phyloP scores from a whole-genome alignment of 2,888 invertebrate genomes.

The Hydrotaea cyrtoneurina region DNA sequence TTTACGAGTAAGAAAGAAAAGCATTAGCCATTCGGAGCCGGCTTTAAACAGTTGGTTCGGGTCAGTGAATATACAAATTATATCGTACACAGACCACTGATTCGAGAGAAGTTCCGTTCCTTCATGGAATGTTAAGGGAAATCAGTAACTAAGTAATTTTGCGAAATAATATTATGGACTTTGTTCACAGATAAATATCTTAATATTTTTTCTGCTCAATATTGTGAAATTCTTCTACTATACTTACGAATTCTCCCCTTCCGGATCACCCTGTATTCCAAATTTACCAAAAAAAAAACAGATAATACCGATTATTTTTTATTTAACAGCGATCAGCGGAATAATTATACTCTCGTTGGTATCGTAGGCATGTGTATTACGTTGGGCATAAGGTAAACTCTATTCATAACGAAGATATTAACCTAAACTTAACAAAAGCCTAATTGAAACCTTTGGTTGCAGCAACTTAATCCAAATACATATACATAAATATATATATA shows the following conservation, averaged over 20 bases:
- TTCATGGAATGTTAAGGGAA: too few species aligned
- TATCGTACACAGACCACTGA: too few species aligned
- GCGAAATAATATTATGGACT: too few species aligned
- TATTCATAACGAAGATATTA: slow-evolving; percentile 11
- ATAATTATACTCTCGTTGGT: neutral
- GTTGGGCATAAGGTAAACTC: neutral
- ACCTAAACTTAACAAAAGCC: slow-evolving; percentile 36
- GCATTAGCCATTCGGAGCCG: too few species aligned
- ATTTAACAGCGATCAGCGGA: neutral
- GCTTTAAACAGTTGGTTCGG: too few species aligned
- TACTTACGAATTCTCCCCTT: neutral
- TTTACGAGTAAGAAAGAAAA: too few species aligned
- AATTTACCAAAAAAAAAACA: neutral
- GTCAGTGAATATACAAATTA: too few species aligned
- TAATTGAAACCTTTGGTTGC: slow-evolving; percentile 67
- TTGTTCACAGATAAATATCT: too few species aligned
- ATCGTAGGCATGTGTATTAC: neutral
- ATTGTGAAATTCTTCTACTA: too few species aligned
- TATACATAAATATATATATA: neutral
- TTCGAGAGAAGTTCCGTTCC: too few species aligned
- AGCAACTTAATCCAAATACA: slow-evolving; percentile 42
- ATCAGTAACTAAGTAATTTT: too few species aligned
- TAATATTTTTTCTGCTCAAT: too few species aligned
- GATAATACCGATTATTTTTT: neutral
- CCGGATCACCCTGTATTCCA: slow-evolving; percentile 31